Evolutionary conservation across 2,113 vertebrate genomes (phyloP).

Genomic region (Microtus pennsylvanicus): DNA sequence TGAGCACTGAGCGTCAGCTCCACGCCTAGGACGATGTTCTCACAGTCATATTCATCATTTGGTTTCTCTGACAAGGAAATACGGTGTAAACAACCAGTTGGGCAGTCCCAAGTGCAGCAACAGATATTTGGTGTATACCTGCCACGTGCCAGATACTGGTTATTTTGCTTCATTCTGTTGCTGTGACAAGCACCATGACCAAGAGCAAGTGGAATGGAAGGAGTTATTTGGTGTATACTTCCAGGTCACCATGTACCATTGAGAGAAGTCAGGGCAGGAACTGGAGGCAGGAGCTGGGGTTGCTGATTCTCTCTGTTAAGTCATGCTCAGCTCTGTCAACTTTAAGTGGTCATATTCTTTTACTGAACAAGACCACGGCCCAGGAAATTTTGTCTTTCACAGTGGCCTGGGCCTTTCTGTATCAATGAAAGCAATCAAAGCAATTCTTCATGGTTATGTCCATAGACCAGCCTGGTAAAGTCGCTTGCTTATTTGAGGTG

Average conservation of each 20-base stretch:
- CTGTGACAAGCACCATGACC: neutral
- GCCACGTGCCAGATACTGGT: neutral
- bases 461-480: neutral
- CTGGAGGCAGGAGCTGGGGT: too few species aligned
- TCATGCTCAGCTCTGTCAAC: neutral
- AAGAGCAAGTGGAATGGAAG: neutral
- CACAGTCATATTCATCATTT: neutral
- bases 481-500: too few species aligned
- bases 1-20: neutral
- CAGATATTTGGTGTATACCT: neutral
- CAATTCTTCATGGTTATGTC: neutral
- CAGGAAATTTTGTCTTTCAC: too few species aligned
- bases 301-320: neutral
- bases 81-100: neutral
- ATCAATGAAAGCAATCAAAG: neutral
- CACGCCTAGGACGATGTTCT: neutral
- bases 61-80: neutral
- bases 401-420: neutral
- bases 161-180: neutral
- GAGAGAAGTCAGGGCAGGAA: neutral
- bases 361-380: neutral
- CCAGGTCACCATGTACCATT: too few species aligned
- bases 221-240: too few species aligned
- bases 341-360: too few species aligned
- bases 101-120: neutral